Conservation (phyloP, 2,888 invertebrate genomes). For the Oxystoma pomonae region DNA sequence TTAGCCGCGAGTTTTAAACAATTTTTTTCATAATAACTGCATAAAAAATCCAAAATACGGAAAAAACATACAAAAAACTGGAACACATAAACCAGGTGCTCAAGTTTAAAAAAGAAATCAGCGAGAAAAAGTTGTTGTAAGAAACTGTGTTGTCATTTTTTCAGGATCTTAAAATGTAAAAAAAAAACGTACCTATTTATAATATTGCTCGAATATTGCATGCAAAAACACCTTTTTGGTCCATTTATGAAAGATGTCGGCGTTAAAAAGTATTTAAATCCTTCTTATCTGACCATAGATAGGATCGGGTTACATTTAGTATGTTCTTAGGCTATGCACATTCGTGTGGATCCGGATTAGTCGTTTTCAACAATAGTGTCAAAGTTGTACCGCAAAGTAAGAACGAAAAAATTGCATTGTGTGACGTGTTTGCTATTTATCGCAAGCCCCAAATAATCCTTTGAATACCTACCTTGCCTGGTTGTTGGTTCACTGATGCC, state of each 20-base stretch:
- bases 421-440: not conserved
- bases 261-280: not conserved
- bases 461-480: slow-evolving; percentile 28
- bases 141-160: too few species aligned
- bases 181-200: too few species aligned
- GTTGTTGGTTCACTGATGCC: not conserved
- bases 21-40: too few species aligned
- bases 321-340: not conserved
- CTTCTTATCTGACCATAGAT: not conserved
- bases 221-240: not conserved
- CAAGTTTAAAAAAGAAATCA: too few species aligned
- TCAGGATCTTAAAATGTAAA: too few species aligned
- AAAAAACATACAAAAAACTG: too few species aligned
- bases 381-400: not conserved
- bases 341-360: not conserved
- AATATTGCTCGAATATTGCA: too few species aligned
- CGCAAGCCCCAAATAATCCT: slow-evolving; percentile 30
- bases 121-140: too few species aligned
- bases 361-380: not conserved
- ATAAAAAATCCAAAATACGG: too few species aligned
- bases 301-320: not conserved
- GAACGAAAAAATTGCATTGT: not conserved
- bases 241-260: not conserved
- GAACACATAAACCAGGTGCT: too few species aligned
- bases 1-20: too few species aligned